Evolutionary conservation across 2,113 vertebrate species (phyloP).

Genomic region (Aleadryas rufinucha): DNA sequence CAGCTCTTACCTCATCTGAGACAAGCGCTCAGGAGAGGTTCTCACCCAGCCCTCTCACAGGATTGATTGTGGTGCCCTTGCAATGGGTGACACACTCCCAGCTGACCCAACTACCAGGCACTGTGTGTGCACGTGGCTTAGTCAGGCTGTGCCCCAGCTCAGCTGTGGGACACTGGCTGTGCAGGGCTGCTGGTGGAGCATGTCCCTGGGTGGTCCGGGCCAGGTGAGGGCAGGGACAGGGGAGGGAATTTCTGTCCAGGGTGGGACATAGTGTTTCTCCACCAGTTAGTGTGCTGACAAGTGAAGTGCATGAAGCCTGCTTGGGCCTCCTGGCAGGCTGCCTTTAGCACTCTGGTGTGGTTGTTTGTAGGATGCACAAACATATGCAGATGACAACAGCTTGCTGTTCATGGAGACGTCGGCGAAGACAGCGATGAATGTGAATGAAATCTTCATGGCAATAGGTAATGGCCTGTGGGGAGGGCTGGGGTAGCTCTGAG

Average conservation of each 20-base stretch:
- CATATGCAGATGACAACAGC: constrained; percentile 97
- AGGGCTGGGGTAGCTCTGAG: neutral
- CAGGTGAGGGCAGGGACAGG: neutral
- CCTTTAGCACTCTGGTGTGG: neutral
- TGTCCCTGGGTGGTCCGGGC: neutral
- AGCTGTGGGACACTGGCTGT: neutral
- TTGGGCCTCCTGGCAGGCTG: neutral
- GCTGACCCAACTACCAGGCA: neutral
- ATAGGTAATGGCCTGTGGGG: constrained; percentile 75
- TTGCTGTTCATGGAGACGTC: constrained; percentile 99
- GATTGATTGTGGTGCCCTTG: neutral
- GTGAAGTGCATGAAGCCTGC: neutral
- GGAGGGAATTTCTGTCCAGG: neutral
- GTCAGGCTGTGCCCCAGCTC: neutral
- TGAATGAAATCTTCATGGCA: constrained; percentile 99
- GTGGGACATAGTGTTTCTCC: neutral
- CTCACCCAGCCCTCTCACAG: neutral
- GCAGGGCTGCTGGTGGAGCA: neutral
- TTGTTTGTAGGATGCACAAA: constrained; percentile 88
- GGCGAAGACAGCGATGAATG: constrained; percentile 98
- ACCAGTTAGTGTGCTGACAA: neutral
- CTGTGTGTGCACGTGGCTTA: neutral
- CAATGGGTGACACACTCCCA: neutral
- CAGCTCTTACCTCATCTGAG: neutral
- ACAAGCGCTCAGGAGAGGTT: neutral